Evolutionary conservation across 2,113 vertebrate genomes (phyloP), one percentile per base, ranked within the genome.

Genomic region (Nesogale talazaci): DNA sequence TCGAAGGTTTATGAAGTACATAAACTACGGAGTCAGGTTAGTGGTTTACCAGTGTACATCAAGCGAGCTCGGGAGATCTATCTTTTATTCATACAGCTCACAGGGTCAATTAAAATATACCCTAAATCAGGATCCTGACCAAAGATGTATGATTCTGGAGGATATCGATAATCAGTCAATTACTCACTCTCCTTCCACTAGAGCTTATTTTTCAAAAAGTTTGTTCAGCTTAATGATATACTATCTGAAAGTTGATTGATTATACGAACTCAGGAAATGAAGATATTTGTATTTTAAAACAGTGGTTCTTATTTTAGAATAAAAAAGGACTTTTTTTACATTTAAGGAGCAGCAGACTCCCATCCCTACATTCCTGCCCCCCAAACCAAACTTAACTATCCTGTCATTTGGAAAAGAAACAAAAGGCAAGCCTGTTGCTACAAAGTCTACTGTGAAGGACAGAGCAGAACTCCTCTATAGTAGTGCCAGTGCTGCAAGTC

Each of bases 21-120:
- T 90, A 76, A 94, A 92, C 83, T 38, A 22, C 27, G 10, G 40
- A 65, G 36, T 81, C 52, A 61, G 65, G 63, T 78, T 75, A 75
- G 11, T 75, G 56, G 91, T 80, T 93, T 92, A 88, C 56, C 52
- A 12, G 59, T 72, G 42, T 61, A 34, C 20, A 34, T 78, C 56
- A 63, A 23, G 90, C 65, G 36, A 92, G 59, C 67, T 82, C 11
- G 27, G 90, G 83, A 92, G 19, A 88, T 63, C 67, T 61, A 67
- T 87, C 75, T 90, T 84, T 90, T 90, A 79, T 88, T 82, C 6
- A 75, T 93, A 82, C n/a, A 52, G 15, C 90, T 46, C 82, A 38
- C 79, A 85, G 36, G 82, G 42, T 90, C 83, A 94, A 57, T 87
- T 77, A 90, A 90, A 90, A 77, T 90, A 29, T 14, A 88, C 6